phyloP scores from a whole-genome alignment of 1,140 invertebrate species.

The Helicoverpa zea region DNA sequence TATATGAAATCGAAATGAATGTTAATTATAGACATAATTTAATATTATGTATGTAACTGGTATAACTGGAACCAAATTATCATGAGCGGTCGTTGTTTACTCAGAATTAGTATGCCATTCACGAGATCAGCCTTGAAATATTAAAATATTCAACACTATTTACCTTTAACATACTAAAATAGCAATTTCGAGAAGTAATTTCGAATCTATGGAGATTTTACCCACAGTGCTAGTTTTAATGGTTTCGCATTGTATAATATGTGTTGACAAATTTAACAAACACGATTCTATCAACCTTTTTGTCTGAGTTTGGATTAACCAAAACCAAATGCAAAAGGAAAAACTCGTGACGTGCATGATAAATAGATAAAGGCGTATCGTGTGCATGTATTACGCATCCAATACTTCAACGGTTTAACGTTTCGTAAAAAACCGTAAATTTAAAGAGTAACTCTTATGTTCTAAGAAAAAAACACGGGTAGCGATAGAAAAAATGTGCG shows the following conservation, averaged over 20 bases:
- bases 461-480: slow-evolving; percentile 2
- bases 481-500: not conserved
- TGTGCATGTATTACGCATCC: not conserved
- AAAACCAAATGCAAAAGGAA: not conserved
- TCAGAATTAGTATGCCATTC: slow-evolving; percentile 10
- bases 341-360: slow-evolving; percentile 11
- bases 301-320: not conserved
- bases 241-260: not conserved
- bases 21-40: not conserved
- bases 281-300: not conserved
- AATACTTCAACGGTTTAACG: slow-evolving; percentile 12
- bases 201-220: not conserved
- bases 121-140: slow-evolving; percentile 13
- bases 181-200: slow-evolving; percentile 12
- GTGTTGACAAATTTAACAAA: not conserved
- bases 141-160: slow-evolving; percentile 16
- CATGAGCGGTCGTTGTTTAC: slow-evolving; percentile 1
- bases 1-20: not conserved
- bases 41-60: not conserved
- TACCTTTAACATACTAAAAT: not conserved
- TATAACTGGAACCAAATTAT: slow-evolving; percentile 28
- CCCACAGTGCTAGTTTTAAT: not conserved
- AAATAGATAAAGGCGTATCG: not conserved
- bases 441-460: slow-evolving; percentile 10
- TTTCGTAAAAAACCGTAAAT: slow-evolving; percentile 5